These are phyloP conservation scores for Lindbergichthys nudifrons DNA, from an alignment of 2,797 vertebrate species.

Conservation along the genomic window DNA sequence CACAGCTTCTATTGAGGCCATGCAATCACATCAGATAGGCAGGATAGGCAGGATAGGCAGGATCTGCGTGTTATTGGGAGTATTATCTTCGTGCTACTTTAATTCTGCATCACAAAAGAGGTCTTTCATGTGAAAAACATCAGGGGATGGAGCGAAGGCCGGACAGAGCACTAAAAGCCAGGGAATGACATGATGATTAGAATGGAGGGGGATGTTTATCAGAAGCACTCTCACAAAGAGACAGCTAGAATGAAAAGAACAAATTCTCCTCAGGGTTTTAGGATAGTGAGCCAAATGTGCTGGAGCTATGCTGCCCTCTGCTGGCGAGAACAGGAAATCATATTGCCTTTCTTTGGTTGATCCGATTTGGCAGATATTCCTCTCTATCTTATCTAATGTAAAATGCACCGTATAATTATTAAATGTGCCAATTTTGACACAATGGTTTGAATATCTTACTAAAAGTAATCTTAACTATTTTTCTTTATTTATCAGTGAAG, in stretches of 20 bases:
- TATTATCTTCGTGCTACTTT: slow-evolving; percentile 81
- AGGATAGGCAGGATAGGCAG: slow-evolving; percentile 73
- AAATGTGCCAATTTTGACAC: slow-evolving; percentile 27
- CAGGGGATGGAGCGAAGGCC: slow-evolving; percentile 78
- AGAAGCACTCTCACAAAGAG: slow-evolving; percentile 81
- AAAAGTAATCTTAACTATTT: slow-evolving; percentile 50
- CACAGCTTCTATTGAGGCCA: slow-evolving; percentile 68
- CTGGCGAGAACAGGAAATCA: slow-evolving; percentile 51
- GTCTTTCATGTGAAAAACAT: slow-evolving; percentile 83
- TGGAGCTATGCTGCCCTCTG: slow-evolving; percentile 85
- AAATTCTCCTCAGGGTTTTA: slow-evolving; percentile 63
- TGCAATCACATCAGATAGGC: slow-evolving; percentile 73
- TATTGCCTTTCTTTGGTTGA: slow-evolving; percentile 25
- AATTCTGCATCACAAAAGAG: slow-evolving; percentile 82
- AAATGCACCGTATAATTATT: slow-evolving; percentile 53
- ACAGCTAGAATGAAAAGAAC: slow-evolving; percentile 71
- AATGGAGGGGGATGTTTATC: slow-evolving; percentile 82
- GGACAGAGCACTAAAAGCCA: slow-evolving; percentile 82
- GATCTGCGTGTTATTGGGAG: slow-evolving; percentile 77
- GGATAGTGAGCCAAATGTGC: slow-evolving; percentile 13
- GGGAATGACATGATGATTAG: slow-evolving; percentile 85
- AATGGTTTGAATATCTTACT: slow-evolving; percentile 40
- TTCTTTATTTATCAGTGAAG: slow-evolving; percentile 56
- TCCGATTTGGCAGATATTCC: slow-evolving; percentile 37
- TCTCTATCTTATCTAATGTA: slow-evolving; percentile 12